A percentile compares a stretch with the other conserved stretches of the same genome.
phyloP scores from a whole-genome alignment of 2,888 invertebrate species.

The Aleiodes leptofemur region DNA sequence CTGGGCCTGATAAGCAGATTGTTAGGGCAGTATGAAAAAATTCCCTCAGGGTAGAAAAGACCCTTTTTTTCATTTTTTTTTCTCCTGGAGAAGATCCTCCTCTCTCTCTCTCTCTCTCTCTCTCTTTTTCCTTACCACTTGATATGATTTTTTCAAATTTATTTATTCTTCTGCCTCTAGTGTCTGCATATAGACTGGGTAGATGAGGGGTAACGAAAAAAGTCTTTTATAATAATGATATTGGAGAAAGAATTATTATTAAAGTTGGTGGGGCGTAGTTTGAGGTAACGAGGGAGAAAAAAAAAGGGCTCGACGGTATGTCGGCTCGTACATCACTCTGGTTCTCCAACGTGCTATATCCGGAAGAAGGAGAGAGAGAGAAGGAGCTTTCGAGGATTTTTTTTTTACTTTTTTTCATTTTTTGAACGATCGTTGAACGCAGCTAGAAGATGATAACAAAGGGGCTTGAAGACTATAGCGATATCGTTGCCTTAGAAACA shows the following conservation, averaged over 20 bases:
- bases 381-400: slow-evolving; percentile 37
- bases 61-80: too few relatives aligned
- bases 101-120: too few relatives aligned
- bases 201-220: slow-evolving; percentile 35
- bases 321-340: slow-evolving; percentile 62
- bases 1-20: too few relatives aligned
- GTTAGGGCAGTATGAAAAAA: too few relatives aligned
- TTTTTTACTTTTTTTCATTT: slow-evolving; percentile 52
- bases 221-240: slow-evolving; percentile 61
- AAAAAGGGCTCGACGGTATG: slow-evolving; percentile 61
- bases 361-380: neutral
- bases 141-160: too few relatives aligned
- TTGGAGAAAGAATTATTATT: slow-evolving; percentile 65
- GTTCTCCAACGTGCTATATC: slow-evolving; percentile 21
- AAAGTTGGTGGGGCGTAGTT: slow-evolving; percentile 60
- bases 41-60: too few relatives aligned
- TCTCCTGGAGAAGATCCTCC: too few relatives aligned
- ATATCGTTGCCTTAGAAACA: too few relatives aligned
- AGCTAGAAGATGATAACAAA: slow-evolving; percentile 63
- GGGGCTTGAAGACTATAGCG: slow-evolving; percentile 31
- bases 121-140: too few relatives aligned
- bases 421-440: slow-evolving; percentile 63
- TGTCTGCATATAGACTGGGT: slow-evolving; percentile 20
- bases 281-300: slow-evolving; percentile 60
- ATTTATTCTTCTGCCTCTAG: too few relatives aligned